A percentile compares a stretch with the other conserved stretches of the same genome.
phyloP scores from a whole-genome alignment of 2,113 vertebrate genomes.

The Accipiter cooperii region DNA sequence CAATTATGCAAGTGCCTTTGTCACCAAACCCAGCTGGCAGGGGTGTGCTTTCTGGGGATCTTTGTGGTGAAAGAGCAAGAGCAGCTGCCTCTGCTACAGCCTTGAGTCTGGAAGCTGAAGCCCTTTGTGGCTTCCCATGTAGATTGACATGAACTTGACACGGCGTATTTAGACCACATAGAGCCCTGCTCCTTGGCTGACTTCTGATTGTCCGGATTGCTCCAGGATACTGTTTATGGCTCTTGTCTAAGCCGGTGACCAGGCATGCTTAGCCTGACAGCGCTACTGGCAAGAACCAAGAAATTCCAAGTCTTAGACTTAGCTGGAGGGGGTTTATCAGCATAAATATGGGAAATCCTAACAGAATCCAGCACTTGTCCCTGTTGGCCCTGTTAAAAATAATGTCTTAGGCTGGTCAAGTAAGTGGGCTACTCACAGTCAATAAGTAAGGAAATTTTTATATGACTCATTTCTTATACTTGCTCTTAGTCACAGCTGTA shows the following conservation, averaged over 20 bases:
- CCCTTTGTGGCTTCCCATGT: not conserved
- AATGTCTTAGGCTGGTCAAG: not conserved
- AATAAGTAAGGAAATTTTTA: not conserved
- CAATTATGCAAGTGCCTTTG: not conserved
- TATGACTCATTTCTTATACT: constrained; percentile 12
- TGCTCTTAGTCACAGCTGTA: not conserved
- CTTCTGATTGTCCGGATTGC: not conserved
- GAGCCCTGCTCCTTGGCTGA: not conserved
- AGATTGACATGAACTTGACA: not conserved
- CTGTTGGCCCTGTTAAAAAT: not conserved
- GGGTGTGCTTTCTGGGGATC: not conserved
- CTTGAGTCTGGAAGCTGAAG: not conserved
- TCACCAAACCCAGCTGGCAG: not conserved
- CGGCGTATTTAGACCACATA: not conserved
- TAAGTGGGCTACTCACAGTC: not conserved
- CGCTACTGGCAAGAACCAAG: not conserved
- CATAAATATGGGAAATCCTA: not conserved
- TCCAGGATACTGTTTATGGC: not conserved
- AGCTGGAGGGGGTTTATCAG: not conserved
- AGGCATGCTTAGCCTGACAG: not conserved
- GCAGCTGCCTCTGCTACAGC: not conserved
- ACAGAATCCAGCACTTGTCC: not conserved
- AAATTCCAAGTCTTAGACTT: not conserved
- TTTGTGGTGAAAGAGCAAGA: not conserved
- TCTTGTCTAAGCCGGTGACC: not conserved